These are phyloP conservation scores for Zosterops hypoxanthus DNA, from an alignment of 2,113 vertebrate genomes.

Conservation along the genomic window DNA sequence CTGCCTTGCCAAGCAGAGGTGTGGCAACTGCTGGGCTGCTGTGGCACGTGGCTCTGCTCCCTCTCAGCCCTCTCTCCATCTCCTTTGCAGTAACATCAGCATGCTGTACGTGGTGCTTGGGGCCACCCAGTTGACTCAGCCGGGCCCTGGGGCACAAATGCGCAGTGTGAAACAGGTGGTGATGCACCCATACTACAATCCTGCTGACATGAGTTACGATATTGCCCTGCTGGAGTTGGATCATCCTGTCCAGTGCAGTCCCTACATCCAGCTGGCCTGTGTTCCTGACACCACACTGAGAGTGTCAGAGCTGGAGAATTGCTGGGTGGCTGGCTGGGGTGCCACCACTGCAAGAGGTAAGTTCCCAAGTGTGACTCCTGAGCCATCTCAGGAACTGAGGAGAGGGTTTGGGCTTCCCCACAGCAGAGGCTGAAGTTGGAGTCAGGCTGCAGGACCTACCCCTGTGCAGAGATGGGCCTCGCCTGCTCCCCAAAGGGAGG, in stretches of 20 bases:
- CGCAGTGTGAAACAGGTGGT: not conserved
- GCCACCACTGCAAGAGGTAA: rapidly evolving
- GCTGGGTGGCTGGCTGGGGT: constrained; percentile 32
- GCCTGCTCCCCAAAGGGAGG: rapidly evolving
- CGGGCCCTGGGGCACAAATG: not conserved
- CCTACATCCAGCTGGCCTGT: constrained; percentile 26
- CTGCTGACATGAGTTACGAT: not conserved
- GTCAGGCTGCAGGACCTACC: rapidly evolving
- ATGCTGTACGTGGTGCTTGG: not conserved
- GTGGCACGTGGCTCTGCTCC: rapidly evolving
- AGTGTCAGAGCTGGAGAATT: not conserved
- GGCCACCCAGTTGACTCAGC: not conserved
- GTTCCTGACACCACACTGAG: rapidly evolving
- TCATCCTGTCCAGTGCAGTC: not conserved
- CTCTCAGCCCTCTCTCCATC: not conserved
- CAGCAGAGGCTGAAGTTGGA: not conserved
- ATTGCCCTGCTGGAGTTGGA: constrained; percentile 7
- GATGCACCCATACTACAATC: not conserved
- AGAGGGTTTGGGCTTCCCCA: too few species aligned
- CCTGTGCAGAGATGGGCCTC: not conserved
- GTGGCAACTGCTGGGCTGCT: not conserved
- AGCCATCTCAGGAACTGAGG: not conserved
- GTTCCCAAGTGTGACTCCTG: not conserved
- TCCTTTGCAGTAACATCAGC: not conserved
- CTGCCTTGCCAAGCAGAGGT: too few species aligned